These are phyloP conservation scores for Fratercula arctica DNA, from an alignment of 2,797 vertebrate species.

Conservation along the genomic window DNA sequence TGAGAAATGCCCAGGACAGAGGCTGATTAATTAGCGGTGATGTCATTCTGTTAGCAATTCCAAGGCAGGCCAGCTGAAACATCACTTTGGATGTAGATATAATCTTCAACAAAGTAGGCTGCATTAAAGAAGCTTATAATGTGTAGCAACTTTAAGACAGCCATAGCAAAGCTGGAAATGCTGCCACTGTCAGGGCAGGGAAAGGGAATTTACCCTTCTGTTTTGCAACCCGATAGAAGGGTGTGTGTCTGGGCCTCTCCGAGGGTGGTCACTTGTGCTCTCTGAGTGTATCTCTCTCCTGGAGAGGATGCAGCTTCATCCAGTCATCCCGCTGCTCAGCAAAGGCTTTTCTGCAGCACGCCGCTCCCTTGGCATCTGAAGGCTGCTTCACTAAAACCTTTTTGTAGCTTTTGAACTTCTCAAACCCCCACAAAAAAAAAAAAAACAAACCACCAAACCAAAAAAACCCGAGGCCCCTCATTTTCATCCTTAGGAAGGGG, in stretches of 20 bases:
- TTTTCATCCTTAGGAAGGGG: background rate
- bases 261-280: background rate
- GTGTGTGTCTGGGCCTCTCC: background rate
- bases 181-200: background rate
- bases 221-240: background rate
- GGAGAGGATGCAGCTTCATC: background rate
- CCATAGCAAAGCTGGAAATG: background rate
- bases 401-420: background rate
- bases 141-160: background rate
- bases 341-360: background rate
- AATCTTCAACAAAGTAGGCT: background rate
- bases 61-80: background rate
- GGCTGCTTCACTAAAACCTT: background rate
- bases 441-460: no score
- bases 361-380: background rate
- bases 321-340: background rate
- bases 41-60: background rate
- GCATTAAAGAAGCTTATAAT: background rate
- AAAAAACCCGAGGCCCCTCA: background rate
- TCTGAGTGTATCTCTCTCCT: background rate
- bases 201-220: background rate
- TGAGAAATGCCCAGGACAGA: background rate
- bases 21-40: conserved; percentile 37
- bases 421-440: background rate
- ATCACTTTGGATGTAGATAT: background rate